These are phyloP conservation scores for Aratinga solstitialis DNA, from an alignment of 2,797 vertebrate species.

Conservation along the genomic window DNA sequence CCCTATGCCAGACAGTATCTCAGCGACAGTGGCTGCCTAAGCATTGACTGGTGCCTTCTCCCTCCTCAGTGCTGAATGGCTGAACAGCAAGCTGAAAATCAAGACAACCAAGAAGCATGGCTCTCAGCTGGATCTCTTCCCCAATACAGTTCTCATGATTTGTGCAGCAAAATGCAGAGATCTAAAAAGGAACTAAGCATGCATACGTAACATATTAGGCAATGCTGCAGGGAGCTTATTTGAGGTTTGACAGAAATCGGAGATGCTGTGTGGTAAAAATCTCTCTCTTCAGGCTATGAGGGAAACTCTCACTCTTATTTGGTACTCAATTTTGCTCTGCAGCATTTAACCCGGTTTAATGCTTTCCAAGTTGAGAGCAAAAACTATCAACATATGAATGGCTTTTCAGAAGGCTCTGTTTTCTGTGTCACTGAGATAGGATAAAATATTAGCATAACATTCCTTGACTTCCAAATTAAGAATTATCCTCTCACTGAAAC, in stretches of 20 bases:
- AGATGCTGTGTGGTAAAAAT: background rate
- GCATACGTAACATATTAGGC: accelerated
- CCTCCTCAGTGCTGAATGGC: accelerated
- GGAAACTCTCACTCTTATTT: background rate
- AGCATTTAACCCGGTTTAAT: background rate
- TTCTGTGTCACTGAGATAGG: background rate
- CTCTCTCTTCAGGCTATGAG: background rate
- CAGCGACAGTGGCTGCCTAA: background rate
- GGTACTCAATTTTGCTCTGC: background rate
- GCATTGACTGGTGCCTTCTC: background rate
- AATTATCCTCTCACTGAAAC: background rate
- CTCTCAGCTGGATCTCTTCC: background rate
- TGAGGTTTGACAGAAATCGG: background rate
- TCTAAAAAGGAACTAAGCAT: background rate
- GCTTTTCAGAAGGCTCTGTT: background rate
- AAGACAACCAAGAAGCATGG: background rate
- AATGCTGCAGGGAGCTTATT: background rate
- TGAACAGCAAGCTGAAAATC: background rate
- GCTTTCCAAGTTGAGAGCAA: background rate
- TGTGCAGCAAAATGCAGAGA: background rate
- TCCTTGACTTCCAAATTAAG: background rate
- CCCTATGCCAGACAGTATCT: background rate
- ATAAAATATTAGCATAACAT: background rate
- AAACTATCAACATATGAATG: background rate
- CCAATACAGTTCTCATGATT: background rate